Conservation (phyloP, 1,140 invertebrate species). For the Spodoptera frugiperda region DNA sequence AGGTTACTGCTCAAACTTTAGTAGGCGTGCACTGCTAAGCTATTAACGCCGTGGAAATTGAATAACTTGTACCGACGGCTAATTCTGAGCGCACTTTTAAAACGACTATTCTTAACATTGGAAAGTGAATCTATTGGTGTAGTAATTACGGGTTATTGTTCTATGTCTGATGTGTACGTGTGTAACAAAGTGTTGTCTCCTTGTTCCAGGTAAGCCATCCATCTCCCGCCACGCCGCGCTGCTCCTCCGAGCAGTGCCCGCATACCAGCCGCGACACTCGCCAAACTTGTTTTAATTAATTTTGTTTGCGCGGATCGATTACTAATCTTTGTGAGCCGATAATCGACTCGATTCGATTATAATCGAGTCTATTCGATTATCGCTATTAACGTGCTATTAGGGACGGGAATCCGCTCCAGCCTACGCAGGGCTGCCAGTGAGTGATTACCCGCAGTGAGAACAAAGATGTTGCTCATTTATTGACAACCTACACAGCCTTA, state of each 20-base stretch:
- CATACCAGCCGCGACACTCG: not conserved
- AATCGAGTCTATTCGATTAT: slow-evolving; percentile 24
- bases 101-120: too few relatives aligned
- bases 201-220: slow-evolving; percentile 9
- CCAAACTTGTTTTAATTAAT: slow-evolving; percentile 32
- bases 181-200: not conserved
- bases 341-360: slow-evolving; percentile 25
- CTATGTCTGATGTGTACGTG: too few relatives aligned
- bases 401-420: not conserved
- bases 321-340: slow-evolving; percentile 15
- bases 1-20: too few relatives aligned
- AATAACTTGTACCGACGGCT: too few relatives aligned
- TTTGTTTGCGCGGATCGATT: slow-evolving; percentile 23
- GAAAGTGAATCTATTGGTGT: too few relatives aligned
- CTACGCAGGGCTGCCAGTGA: slow-evolving; percentile 3
- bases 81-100: too few relatives aligned
- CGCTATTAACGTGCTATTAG: slow-evolving; percentile 16
- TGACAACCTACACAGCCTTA: not conserved
- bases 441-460: not conserved
- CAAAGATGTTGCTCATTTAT: not conserved
- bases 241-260: not conserved
- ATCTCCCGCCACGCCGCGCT: slow-evolving; percentile 2
- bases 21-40: too few relatives aligned
- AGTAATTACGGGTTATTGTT: too few relatives aligned
- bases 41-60: too few relatives aligned